Evolutionary conservation across 2,888 invertebrate species (phyloP).

Genomic region (Augochlorella aurata): DNA sequence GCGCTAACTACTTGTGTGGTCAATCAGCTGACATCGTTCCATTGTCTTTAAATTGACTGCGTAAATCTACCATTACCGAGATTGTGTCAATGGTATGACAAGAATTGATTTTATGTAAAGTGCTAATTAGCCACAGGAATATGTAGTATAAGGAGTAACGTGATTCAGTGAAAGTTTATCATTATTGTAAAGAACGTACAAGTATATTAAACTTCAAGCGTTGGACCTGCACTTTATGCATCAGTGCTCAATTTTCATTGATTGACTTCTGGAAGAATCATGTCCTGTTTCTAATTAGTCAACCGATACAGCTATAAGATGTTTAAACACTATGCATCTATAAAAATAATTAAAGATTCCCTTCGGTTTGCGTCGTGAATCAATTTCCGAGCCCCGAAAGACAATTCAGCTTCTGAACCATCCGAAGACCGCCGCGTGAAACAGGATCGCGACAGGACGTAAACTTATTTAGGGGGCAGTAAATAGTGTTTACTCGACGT

Average conservation of each 20-base stretch:
- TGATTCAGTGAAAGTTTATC: no score
- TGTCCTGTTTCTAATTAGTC: neutral
- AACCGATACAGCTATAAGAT: neutral
- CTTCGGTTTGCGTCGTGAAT: neutral
- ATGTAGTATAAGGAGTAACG: no score
- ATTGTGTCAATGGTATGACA: neutral
- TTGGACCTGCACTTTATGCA: no score
- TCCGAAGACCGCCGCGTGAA: constrained; percentile 14
- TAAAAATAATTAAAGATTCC: neutral
- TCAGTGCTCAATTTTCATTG: neutral
- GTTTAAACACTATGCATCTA: neutral
- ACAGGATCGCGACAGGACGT: constrained; percentile 47
- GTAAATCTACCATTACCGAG: neutral
- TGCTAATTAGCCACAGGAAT: no score
- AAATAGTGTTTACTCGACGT: constrained; percentile 75
- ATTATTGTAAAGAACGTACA: no score
- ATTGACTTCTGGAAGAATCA: neutral
- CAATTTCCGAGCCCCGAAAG: constrained; percentile 1
- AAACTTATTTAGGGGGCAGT: constrained; percentile 75
- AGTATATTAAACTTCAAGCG: no score
- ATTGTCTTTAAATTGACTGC: neutral
- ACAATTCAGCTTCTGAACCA: constrained; percentile 7
- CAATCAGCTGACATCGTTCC: neutral
- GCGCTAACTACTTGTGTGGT: neutral
- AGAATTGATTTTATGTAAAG: no score